A percentile compares a stretch with the other conserved stretches of the same genome.
phyloP scores from a whole-genome alignment of 2,113 vertebrate genomes.

The Bufo gargarizans region DNA sequence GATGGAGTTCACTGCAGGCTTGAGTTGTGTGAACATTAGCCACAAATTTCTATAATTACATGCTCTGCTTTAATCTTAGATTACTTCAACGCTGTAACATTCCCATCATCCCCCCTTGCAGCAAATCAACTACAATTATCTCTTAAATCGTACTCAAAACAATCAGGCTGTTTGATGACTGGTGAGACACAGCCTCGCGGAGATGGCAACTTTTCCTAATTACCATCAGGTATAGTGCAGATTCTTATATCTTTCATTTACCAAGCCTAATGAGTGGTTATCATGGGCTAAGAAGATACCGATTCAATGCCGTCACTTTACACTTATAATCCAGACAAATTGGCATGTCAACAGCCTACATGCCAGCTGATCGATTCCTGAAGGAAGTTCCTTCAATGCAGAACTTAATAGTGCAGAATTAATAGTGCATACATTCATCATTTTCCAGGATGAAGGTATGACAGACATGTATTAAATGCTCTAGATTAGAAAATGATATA shows the following conservation, averaged over 20 bases:
- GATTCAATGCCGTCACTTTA: background rate
- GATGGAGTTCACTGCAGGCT: background rate
- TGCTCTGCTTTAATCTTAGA: constrained; percentile 27
- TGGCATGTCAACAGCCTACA: background rate
- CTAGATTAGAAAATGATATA: background rate
- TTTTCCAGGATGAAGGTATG: background rate
- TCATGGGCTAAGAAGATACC: background rate
- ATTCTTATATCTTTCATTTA: constrained; percentile 15
- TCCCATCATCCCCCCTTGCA: background rate
- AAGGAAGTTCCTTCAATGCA: background rate
- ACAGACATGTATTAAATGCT: no score
- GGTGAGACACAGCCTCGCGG: background rate
- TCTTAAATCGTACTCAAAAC: constrained; percentile 33
- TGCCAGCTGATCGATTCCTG: background rate
- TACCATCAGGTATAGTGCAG: constrained; percentile 3
- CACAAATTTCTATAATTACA: constrained; percentile 43
- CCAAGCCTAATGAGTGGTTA: constrained; percentile 39
- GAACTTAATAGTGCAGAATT: background rate
- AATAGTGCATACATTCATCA: background rate
- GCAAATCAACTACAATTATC: constrained; percentile 53
- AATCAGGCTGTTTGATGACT: constrained; percentile 34
- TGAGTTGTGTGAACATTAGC: background rate
- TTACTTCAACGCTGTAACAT: background rate
- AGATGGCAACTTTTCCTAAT: constrained; percentile 31
- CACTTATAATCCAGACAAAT: background rate